Evolutionary conservation across 2,113 vertebrate genomes (phyloP).

Genomic region (Notarius lentiginosus): DNA sequence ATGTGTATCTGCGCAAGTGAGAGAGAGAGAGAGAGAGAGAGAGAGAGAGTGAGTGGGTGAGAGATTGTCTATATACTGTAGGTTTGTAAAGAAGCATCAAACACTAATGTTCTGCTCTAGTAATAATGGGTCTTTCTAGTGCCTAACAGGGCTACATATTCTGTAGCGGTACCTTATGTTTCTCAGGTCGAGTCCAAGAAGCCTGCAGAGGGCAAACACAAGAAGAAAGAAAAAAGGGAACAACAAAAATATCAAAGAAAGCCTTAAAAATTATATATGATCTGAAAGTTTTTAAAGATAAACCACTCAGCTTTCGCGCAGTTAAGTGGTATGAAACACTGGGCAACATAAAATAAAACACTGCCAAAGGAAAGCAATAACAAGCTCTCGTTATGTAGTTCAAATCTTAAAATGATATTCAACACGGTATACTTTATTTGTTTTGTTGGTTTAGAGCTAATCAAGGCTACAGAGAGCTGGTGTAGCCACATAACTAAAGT

Average conservation of each 20-base stretch:
- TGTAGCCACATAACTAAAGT: not conserved
- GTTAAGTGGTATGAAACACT: not conserved
- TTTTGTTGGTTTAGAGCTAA: not conserved
- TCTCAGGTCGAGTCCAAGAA: slow-evolving; percentile 97
- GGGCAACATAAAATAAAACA: not conserved
- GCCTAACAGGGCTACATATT: slow-evolving; percentile 74
- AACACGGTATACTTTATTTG: not conserved
- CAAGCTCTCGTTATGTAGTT: not conserved
- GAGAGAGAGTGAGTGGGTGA: not conserved
- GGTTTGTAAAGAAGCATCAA: slow-evolving; percentile 43
- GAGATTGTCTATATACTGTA: slow-evolving; percentile 11
- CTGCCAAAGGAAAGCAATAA: not conserved
- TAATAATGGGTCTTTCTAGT: slow-evolving; percentile 52
- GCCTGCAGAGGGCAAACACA: slow-evolving; percentile 91
- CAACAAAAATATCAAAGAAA: slow-evolving; percentile 15
- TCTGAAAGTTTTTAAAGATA: not conserved
- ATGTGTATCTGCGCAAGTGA: not conserved
- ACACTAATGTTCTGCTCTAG: slow-evolving; percentile 59
- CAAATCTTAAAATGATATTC: not conserved
- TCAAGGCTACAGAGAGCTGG: not conserved
- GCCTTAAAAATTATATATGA: not conserved
- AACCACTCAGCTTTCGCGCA: not conserved
- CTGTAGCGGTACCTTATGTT: slow-evolving; percentile 93
- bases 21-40: not conserved
- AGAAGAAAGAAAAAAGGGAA: slow-evolving; percentile 64